A percentile compares a stretch with the other conserved stretches of the same genome.
phyloP scores from a whole-genome alignment of 2,797 vertebrate genomes.

The Cyprinella venusta region DNA sequence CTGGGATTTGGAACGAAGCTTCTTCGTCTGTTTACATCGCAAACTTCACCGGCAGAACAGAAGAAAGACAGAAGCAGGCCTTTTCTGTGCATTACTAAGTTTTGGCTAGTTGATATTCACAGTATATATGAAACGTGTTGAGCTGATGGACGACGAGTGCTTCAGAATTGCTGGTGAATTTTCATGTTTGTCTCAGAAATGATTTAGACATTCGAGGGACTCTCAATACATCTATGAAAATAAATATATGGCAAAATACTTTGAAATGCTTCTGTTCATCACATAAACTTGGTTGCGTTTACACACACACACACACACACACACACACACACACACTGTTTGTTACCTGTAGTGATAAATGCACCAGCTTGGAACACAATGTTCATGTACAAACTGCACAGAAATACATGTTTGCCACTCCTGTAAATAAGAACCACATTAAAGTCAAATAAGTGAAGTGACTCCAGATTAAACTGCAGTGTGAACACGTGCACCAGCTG shows the following conservation, averaged over 20 bases:
- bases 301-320: constrained; percentile 26
- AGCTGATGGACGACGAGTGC: constrained; percentile 72
- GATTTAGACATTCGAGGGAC: constrained; percentile 41
- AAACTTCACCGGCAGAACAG: constrained; percentile 68
- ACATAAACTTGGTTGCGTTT: constrained; percentile 49
- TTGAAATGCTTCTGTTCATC: constrained; percentile 41
- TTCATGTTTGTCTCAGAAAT: constrained; percentile 61
- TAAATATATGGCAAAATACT: constrained; percentile 50
- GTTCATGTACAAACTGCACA: not conserved
- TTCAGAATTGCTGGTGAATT: constrained; percentile 82
- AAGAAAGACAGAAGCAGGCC: constrained; percentile 68
- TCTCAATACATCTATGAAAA: constrained; percentile 53
- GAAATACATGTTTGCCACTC: not conserved
- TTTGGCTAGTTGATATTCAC: constrained; percentile 76
- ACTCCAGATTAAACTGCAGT: not conserved
- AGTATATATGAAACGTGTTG: constrained; percentile 72
- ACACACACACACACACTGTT: constrained; percentile 12
- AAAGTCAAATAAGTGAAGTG: not conserved
- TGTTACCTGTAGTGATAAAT: constrained; percentile 69
- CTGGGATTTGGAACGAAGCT: constrained; percentile 34
- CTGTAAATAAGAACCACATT: not conserved
- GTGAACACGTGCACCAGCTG: not conserved
- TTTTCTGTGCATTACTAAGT: constrained; percentile 73
- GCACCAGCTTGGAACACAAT: constrained; percentile 62
- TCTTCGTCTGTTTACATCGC: constrained; percentile 69